A percentile compares a stretch with the other conserved stretches of the same genome.
These are phyloP conservation scores for Zygaena filipendulae DNA, from an alignment of 2,888 invertebrate species.

Conservation along the genomic window DNA sequence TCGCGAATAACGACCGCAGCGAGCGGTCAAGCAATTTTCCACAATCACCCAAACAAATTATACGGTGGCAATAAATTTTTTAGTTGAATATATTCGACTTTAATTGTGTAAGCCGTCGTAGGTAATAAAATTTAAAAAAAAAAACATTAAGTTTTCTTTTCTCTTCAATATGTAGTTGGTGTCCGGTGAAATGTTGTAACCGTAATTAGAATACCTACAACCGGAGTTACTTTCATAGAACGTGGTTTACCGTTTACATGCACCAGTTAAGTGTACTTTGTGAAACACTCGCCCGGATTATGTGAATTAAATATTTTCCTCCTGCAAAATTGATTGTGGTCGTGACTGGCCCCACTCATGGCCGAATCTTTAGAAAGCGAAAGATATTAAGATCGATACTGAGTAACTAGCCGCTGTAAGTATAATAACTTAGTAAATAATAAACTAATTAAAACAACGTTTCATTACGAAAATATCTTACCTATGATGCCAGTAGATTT, in stretches of 20 bases:
- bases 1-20: no score
- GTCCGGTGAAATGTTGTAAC: conserved; percentile 48
- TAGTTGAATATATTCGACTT: no score
- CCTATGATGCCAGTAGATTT: no score
- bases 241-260: conserved; percentile 36
- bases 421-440: no score
- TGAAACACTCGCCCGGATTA: conserved; percentile 15
- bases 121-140: no score
- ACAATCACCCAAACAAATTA: no score
- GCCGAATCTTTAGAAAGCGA: conserved; percentile 61
- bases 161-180: conserved; percentile 22
- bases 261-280: conserved; percentile 22
- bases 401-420: no score
- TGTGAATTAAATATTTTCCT: conserved; percentile 23
- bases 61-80: no score
- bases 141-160: conserved; percentile 29
- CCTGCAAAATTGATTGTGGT: conserved; percentile 33
- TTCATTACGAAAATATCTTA: no score
- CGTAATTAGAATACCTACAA: conserved; percentile 21
- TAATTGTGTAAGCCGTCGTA: conserved; percentile 20
- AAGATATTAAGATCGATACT: no score
- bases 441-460: no score
- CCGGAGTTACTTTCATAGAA: conserved; percentile 45
- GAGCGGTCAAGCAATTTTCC: no score
- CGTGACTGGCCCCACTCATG: conserved; percentile 59